phyloP scores from a whole-genome alignment of 2,888 invertebrate genomes.

The Rosalia funebris region DNA sequence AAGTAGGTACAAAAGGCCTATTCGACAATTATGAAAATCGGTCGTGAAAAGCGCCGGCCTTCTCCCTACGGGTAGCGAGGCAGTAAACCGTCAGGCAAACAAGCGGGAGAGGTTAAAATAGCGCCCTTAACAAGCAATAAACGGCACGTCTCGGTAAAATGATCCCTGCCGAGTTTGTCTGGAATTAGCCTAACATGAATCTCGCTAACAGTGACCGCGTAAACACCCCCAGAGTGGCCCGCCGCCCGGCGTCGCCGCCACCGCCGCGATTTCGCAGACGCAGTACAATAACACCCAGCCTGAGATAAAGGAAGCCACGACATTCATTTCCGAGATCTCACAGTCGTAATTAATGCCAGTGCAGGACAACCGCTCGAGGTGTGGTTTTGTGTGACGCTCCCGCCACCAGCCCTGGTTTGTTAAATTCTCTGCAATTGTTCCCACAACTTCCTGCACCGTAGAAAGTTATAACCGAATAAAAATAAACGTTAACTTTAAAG shows the following conservation, averaged over 20 bases:
- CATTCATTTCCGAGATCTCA: slow-evolving; percentile 61
- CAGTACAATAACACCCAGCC: slow-evolving; percentile 38
- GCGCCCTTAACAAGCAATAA: slow-evolving; percentile 60
- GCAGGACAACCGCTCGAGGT: slow-evolving; percentile 55
- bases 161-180: slow-evolving; percentile 55
- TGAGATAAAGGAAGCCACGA: slow-evolving; percentile 61
- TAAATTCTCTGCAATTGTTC: slow-evolving; percentile 51
- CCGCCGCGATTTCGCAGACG: slow-evolving; percentile 36
- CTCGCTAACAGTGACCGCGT: slow-evolving; percentile 52
- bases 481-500: slow-evolving; percentile 36
- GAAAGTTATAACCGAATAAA: slow-evolving; percentile 36
- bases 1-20: slow-evolving; percentile 42
- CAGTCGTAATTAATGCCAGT: slow-evolving; percentile 59
- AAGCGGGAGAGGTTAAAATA: slow-evolving; percentile 53
- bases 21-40: slow-evolving; percentile 52
- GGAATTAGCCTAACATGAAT: slow-evolving; percentile 58
- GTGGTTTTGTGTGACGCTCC: slow-evolving; percentile 43
- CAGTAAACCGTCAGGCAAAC: slow-evolving; percentile 52
- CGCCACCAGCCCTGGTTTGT: slow-evolving; percentile 45
- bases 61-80: slow-evolving; percentile 36
- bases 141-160: slow-evolving; percentile 56
- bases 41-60: slow-evolving; percentile 41
- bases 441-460: slow-evolving; percentile 47
- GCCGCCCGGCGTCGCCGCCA: slow-evolving; percentile 27
- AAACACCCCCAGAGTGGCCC: neutral